A percentile compares a stretch with the other conserved stretches of the same genome.
phyloP scores from a whole-genome alignment of 2,113 vertebrate genomes.

The Rhinoptilus africanus region DNA sequence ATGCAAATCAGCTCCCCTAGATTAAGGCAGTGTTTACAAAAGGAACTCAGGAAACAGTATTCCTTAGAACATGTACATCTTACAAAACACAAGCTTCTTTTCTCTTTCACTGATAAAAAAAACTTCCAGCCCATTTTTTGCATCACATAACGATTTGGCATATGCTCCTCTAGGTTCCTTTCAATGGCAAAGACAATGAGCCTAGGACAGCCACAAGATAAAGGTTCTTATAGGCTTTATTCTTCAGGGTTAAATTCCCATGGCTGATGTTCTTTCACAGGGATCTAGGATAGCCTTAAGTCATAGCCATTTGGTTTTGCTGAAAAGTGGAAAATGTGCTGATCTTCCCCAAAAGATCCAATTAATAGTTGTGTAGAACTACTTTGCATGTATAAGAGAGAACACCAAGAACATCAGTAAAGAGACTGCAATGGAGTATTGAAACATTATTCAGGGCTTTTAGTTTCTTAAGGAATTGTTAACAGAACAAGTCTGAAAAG shows the following conservation, averaged over 20 bases:
- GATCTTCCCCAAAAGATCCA: not conserved
- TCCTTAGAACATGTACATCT: not conserved
- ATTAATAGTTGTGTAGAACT: not conserved
- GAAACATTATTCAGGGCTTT: not conserved
- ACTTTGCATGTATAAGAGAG: not conserved
- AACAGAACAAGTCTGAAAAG: not conserved
- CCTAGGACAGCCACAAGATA: rapidly evolving
- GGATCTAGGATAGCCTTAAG: not conserved
- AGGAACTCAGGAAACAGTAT: not conserved
- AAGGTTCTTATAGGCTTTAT: not conserved
- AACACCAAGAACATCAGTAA: not conserved
- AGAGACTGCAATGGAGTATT: not conserved
- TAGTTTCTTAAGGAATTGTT: not conserved
- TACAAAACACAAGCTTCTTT: not conserved
- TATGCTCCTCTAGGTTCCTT: not conserved
- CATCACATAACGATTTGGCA: not conserved
- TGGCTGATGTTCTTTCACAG: not conserved
- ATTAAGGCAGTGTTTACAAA: not conserved
- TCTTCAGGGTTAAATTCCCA: not conserved
- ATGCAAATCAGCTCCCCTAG: not conserved
- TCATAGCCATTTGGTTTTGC: not conserved
- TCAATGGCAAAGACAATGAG: not conserved
- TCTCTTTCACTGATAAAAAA: rapidly evolving
- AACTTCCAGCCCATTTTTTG: not conserved
- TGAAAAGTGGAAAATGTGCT: not conserved